A percentile compares a stretch with the other conserved stretches of the same genome.
Evolutionary conservation across 2,888 invertebrate genomes (phyloP).

Genomic region (Adelphocoris suturalis): DNA sequence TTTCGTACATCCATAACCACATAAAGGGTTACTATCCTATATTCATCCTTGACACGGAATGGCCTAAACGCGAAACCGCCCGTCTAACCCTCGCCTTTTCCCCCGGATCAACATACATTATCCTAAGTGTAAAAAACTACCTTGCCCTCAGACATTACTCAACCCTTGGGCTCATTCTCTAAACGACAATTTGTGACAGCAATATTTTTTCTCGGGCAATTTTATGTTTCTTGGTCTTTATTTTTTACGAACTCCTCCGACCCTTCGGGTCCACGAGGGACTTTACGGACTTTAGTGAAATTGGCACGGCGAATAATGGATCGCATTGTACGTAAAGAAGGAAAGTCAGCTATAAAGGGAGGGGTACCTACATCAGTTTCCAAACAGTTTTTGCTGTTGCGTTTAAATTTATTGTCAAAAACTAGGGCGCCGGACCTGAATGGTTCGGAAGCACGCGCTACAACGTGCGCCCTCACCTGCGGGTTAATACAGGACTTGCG

Average conservation of each 20-base stretch:
- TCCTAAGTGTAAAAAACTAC: conserved; percentile 68
- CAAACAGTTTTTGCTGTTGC: no score
- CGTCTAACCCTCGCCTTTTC: conserved; percentile 12
- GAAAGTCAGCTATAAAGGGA: no score
- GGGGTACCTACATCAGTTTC: no score
- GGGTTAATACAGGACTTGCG: no score
- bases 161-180: conserved; percentile 51
- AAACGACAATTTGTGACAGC: conserved; percentile 69
- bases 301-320: background rate
- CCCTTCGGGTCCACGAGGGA: background rate
- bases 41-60: conserved; percentile 39
- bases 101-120: conserved; percentile 65
- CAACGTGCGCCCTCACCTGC: no score
- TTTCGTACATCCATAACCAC: conserved; percentile 31
- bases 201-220: conserved; percentile 61
- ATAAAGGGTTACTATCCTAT: conserved; percentile 47
- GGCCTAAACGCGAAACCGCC: background rate
- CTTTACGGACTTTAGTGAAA: conserved; percentile 52
- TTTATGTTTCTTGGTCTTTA: background rate
- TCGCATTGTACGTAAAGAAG: background rate
- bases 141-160: conserved; percentile 54
- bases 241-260: conserved; percentile 6
- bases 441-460: no score
- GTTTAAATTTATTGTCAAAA: no score
- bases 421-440: no score